Evolutionary conservation across 2,797 vertebrate genomes (phyloP).

Genomic region (Pseudochaenichthys georgianus): DNA sequence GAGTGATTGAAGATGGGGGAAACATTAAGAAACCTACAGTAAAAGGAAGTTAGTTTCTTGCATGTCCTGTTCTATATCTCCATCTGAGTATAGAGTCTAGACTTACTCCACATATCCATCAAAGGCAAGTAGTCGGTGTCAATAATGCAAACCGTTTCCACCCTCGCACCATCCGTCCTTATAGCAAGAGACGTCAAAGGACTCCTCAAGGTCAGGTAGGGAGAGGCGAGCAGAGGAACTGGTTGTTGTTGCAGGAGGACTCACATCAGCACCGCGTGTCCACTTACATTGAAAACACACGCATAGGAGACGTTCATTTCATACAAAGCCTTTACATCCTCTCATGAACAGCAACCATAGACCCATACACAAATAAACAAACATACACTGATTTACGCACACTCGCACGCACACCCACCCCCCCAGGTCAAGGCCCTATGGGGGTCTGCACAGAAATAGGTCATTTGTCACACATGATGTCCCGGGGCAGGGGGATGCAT

Average conservation of each 20-base stretch:
- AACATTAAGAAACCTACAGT: constrained; percentile 33
- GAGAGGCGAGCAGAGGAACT: constrained; percentile 53
- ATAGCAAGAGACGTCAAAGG: constrained; percentile 54
- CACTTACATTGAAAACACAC: constrained; percentile 21
- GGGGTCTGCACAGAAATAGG: constrained; percentile 89
- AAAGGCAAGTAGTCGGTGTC: constrained; percentile 57
- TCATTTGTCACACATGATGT: constrained; percentile 90
- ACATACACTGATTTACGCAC: constrained; percentile 72
- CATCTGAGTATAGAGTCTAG: constrained; percentile 9
- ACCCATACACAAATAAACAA: constrained; percentile 67
- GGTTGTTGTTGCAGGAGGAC: constrained; percentile 32
- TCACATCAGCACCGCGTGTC: constrained; percentile 41
- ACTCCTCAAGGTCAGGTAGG: constrained; percentile 76
- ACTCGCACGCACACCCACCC: constrained; percentile 37
- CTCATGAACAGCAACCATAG: constrained; percentile 29
- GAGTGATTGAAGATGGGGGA: constrained; percentile 35
- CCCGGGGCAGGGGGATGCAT: constrained; percentile 84
- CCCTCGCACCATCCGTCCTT: constrained; percentile 36
- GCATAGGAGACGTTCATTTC: constrained; percentile 24
- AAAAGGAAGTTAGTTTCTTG: background rate
- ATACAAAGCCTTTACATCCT: constrained; percentile 21
- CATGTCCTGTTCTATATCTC: constrained; percentile 16
- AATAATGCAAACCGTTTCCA: constrained; percentile 62
- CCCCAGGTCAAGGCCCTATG: constrained; percentile 84
- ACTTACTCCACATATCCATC: constrained; percentile 31